phyloP scores from a whole-genome alignment of 1,140 invertebrate genomes.

The Eurosta solidaginis region DNA sequence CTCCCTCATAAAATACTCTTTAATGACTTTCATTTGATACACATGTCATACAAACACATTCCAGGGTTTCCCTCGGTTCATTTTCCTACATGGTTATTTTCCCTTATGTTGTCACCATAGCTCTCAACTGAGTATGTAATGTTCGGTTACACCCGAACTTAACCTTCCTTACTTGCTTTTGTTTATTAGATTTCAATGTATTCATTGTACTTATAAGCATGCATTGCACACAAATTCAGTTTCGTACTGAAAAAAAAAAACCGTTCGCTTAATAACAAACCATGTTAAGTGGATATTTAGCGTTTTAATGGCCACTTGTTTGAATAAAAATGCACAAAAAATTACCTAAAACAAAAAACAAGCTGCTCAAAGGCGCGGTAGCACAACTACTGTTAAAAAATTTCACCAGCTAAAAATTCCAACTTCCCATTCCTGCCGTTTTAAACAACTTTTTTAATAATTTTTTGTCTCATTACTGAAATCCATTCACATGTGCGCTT shows the following conservation, averaged over 20 bases:
- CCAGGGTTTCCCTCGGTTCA: too few relatives aligned
- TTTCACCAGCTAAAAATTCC: slow-evolving; percentile 18
- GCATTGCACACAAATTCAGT: not conserved
- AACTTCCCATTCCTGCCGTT: not conserved
- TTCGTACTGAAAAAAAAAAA: not conserved
- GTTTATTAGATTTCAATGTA: not conserved
- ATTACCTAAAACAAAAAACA: not conserved
- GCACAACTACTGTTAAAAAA: slow-evolving; percentile 3
- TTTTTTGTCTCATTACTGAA: not conserved
- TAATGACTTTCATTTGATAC: too few relatives aligned
- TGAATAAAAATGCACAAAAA: not conserved
- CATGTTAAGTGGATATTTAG: not conserved
- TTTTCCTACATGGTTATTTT: too few relatives aligned
- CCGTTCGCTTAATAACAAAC: not conserved
- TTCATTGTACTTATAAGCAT: not conserved
- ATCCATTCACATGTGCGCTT: not conserved
- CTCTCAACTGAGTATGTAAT: too few relatives aligned
- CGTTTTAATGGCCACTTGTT: slow-evolving; percentile 12
- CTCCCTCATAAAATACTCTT: too few relatives aligned
- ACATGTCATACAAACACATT: too few relatives aligned
- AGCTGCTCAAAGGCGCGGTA: not conserved
- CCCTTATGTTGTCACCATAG: too few relatives aligned
- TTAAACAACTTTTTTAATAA: not conserved
- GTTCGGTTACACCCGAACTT: too few relatives aligned
- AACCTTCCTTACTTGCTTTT: too few relatives aligned